Evolutionary conservation across 2,113 vertebrate genomes (phyloP).

Genomic region (Thunnus maccoyii): DNA sequence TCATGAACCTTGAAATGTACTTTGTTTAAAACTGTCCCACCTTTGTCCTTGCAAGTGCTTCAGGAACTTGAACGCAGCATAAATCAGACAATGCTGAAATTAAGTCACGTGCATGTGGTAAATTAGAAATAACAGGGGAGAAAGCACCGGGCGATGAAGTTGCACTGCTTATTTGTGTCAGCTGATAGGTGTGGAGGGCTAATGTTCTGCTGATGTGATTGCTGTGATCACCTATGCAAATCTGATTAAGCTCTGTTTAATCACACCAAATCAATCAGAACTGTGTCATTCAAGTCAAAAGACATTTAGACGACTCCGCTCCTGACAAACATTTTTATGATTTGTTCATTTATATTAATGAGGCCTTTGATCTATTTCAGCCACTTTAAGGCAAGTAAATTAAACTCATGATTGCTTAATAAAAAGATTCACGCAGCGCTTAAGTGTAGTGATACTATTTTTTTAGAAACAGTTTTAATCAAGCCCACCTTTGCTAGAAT

Average conservation of each 20-base stretch:
- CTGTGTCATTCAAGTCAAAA: slow-evolving; percentile 27
- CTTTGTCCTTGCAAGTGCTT: slow-evolving; percentile 29
- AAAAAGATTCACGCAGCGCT: slow-evolving; percentile 38
- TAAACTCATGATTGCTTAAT: slow-evolving; percentile 44
- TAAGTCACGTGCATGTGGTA: neutral
- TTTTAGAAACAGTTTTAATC: slow-evolving; percentile 42
- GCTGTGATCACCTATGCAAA: slow-evolving; percentile 27
- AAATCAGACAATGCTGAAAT: slow-evolving; percentile 21
- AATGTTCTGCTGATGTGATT: slow-evolving; percentile 20
- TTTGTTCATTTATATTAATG: slow-evolving; percentile 55
- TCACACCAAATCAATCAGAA: slow-evolving; percentile 46
- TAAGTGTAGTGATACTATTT: slow-evolving; percentile 36
- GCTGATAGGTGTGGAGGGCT: slow-evolving; percentile 21
- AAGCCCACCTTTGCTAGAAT: slow-evolving; percentile 3
- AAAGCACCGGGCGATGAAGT: neutral
- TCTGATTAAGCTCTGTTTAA: slow-evolving; percentile 50
- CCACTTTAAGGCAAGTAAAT: slow-evolving; percentile 53
- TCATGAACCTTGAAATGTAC: slow-evolving; percentile 19
- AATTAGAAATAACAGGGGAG: slow-evolving; percentile 25
- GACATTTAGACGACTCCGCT: neutral
- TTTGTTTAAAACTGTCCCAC: slow-evolving; percentile 24
- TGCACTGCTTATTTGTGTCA: slow-evolving; percentile 6
- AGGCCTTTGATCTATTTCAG: slow-evolving; percentile 52
- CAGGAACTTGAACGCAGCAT: slow-evolving; percentile 1
- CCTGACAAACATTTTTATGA: slow-evolving; percentile 39